Base-by-base conservation (phyloP, 2,888 invertebrate species). In the Torymus texanus region DNA sequence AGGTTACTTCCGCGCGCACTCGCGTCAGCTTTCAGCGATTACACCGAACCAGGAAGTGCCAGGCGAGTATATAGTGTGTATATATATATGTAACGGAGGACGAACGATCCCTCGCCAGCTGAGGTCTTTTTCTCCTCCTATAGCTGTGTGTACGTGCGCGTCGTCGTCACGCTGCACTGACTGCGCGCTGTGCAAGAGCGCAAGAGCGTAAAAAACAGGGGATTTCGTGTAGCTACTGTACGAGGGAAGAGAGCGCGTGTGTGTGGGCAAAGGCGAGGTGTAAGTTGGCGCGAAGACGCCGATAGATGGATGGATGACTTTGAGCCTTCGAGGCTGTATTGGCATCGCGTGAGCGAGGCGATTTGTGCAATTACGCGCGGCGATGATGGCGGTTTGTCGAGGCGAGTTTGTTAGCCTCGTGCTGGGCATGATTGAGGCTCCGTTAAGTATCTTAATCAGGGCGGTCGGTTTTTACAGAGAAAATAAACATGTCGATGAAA, bases 141-240 rank as follows among this genome's bases (percentile, higher is more conserved):
- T 8, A 41, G 41, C 41, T 41, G 41, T 41, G 41, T 41, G 41
- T 63, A 63, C 55, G 51, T 41, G n/a, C 59, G 53, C 50, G 24
- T 56, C 53, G n/a, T 53, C 74, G 70, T 74, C 78, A 70, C 70
- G 74, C 63, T 74, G 53, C 58, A 63, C 51, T 70, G 74, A 50
- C 55, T 78, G n/a, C 66, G n/a, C 66, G 21, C 51, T 58, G 41
- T 41, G 41, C 63, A 53, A 67, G n/a, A 67, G n/a, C 67, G 76
- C 61, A 12, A 16, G 53, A 51, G 51, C 18, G 70, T 24, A 63
- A 70, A 76, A 70, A 66, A n/a, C n/a, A 5, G 51, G 21, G 58
- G 61, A 61, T 67, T 75, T 66, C 14, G 41, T 74, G 8, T 71
- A 14, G 2, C 51, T 61, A 51, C 61, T 71, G 12, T 51, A 51